Evolutionary conservation across 2,888 invertebrate genomes (phyloP).

Genomic region (Phragmatobia fuliginosa): DNA sequence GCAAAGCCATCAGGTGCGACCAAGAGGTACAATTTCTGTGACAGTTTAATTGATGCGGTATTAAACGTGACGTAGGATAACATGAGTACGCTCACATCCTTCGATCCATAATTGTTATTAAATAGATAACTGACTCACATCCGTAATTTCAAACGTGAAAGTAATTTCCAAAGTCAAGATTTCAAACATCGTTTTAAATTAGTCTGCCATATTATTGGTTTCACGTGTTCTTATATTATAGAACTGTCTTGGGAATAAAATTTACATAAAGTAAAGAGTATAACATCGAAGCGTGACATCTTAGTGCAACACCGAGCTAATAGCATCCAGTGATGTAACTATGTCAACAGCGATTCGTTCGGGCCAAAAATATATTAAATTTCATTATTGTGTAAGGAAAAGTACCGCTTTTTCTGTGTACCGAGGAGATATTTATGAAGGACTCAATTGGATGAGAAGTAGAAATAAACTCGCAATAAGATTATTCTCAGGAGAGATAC

Average conservation of each 20-base stretch:
- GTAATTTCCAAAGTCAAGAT: conserved; percentile 21
- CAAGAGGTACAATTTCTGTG: conserved; percentile 56
- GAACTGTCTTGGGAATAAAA: conserved; percentile 43
- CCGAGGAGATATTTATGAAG: conserved; percentile 8
- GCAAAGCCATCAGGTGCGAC: conserved; percentile 69
- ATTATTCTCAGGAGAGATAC: conserved; percentile 15
- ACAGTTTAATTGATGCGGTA: conserved; percentile 68
- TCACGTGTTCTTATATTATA: conserved; percentile 35
- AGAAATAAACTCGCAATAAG: conserved; percentile 22
- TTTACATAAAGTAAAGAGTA: conserved; percentile 39
- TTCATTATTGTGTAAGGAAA: conserved; percentile 29
- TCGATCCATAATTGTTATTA: conserved; percentile 40
- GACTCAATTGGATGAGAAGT: conserved; percentile 12
- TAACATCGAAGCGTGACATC: conserved; percentile 46
- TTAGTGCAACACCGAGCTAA: conserved; percentile 38
- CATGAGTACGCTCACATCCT: conserved; percentile 42
- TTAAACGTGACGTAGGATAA: conserved; percentile 50
- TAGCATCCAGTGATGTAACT: conserved; percentile 42
- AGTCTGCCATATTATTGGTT: conserved; percentile 12
- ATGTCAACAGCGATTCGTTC: conserved; percentile 40
- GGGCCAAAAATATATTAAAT: conserved; percentile 21
- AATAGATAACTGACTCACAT: conserved; percentile 17
- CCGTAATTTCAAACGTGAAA: conserved; percentile 17
- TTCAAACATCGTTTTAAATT: conserved; percentile 2
- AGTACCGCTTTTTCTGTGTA: conserved; percentile 18